Percentiles rank a stretch among this genome's conserved stretches.
Evolutionary conservation across 2,797 vertebrate species (phyloP).

Genomic region (Microctenopoma steveboyesi): DNA sequence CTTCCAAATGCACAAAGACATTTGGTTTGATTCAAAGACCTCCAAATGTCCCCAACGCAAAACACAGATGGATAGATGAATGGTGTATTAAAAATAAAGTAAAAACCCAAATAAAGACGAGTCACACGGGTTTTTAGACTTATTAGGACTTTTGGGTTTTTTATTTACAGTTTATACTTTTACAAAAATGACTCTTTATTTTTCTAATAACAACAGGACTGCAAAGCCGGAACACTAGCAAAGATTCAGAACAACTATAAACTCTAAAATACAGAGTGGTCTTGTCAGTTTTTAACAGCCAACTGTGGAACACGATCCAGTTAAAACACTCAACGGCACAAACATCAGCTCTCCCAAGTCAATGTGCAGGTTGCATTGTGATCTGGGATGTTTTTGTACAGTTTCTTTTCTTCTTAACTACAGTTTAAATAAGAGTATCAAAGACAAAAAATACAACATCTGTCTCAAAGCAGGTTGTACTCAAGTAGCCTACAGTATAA

Average conservation of each 20-base stretch:
- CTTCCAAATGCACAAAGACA: too few species aligned
- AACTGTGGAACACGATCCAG: slow-evolving; percentile 68
- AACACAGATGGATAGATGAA: not conserved
- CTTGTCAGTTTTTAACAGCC: slow-evolving; percentile 66
- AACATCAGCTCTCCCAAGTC: slow-evolving; percentile 59
- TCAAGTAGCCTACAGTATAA: slow-evolving; percentile 84
- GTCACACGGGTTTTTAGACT: slow-evolving; percentile 23
- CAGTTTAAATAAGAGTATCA: slow-evolving; percentile 92
- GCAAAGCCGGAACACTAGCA: slow-evolving; percentile 76
- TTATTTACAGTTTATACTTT: slow-evolving; percentile 79
- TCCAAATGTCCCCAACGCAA: not conserved
- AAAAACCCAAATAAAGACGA: not conserved
- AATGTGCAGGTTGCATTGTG: slow-evolving; percentile 61
- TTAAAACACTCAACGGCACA: slow-evolving; percentile 78
- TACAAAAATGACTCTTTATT: slow-evolving; percentile 70
- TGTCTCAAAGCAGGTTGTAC: slow-evolving; percentile 86
- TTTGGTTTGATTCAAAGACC: too few species aligned
- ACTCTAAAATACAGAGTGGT: slow-evolving; percentile 68
- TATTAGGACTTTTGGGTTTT: slow-evolving; percentile 47
- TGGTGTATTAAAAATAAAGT: not conserved
- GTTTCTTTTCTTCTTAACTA: slow-evolving; percentile 69
- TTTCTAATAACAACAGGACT: slow-evolving; percentile 71
- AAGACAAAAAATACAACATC: slow-evolving; percentile 91
- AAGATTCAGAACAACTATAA: slow-evolving; percentile 74
- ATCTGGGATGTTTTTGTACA: slow-evolving; percentile 68